Conservation (phyloP, 23 tunicate genomes). For the Botrylloides violaceus region DNA sequence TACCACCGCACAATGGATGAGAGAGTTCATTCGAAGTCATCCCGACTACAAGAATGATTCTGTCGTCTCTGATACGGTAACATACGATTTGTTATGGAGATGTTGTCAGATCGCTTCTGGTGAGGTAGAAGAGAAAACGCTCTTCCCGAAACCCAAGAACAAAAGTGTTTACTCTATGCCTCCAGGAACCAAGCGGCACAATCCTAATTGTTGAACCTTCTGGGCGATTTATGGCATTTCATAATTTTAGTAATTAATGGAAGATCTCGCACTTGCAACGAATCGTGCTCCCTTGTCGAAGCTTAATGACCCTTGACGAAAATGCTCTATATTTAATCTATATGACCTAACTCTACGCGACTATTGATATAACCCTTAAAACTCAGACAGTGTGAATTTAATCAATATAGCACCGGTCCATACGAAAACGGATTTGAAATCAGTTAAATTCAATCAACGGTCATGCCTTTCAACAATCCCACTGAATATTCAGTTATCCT, state of each 20-base stretch:
- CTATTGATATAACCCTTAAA: no score
- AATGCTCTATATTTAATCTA: no score
- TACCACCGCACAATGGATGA: conserved; percentile 94
- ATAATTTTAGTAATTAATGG: not conserved
- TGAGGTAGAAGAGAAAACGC: conserved; percentile 21
- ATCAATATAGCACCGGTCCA: no score
- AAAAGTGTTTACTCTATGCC: conserved; percentile 21
- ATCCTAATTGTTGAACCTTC: not conserved
- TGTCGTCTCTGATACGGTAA: conserved; percentile 52
- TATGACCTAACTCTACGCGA: no score
- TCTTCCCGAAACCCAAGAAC: conserved; percentile 18
- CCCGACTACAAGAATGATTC: conserved; percentile 85
- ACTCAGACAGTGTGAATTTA: no score
- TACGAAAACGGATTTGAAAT: no score
- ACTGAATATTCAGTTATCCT: no score
- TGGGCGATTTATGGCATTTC: not conserved
- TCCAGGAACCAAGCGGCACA: conserved; percentile 25
- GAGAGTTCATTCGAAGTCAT: conserved; percentile 72
- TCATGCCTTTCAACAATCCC: no score
- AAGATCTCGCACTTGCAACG: not conserved
- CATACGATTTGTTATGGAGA: conserved; percentile 64
- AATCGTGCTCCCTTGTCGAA: no score
- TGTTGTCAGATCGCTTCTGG: conserved; percentile 74
- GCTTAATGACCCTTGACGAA: no score
- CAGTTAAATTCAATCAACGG: no score